Evolutionary conservation across 2,888 invertebrate species (phyloP), one percentile per base, ranked within the genome.

Genomic region (Scaptodrosophila latifasciaeformis): DNA sequence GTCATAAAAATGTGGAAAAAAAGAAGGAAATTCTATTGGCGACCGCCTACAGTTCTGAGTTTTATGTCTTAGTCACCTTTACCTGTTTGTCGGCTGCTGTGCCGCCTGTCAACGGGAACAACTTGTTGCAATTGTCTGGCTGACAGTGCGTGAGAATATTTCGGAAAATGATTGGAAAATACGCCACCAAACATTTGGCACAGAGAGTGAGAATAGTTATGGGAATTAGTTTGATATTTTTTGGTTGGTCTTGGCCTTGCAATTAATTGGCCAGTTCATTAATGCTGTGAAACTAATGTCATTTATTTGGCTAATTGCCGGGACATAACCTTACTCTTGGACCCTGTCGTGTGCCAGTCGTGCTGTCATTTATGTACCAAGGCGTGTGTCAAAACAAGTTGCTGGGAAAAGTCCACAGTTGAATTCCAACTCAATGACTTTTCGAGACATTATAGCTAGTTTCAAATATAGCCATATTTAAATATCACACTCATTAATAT

Each of bases 291-390:
- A 59, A 57, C 77, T 52, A 72, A 72, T 72, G 75, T 42, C 57
- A 52, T 60, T 72, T 72, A 72, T 80, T 71, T 59, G 78, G 58
- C 78, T 70, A 70, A 72, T 80, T 76, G 76, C 54, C 57, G 44
- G 30, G 15, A 17, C 34, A 13, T 34, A 13, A n/a, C 15, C 6
- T 3, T 4, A 37, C 17, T 37, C 15, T 37, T 6, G 9, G 37
- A 4, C 27, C 31, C 31, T 40, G 71, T 68, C 71, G 71, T 71
- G 71, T 71, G 71, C 79, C 70, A 56, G 65, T 35, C 50, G 27
- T 35, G 54, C 31, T 18, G 21, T 17, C 19, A 44, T 10, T 17
- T 45, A 17, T 13, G 43, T 40, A 48, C 6, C 52, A 18, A 19
- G 63, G 46, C 79, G 71, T 68, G 76, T 62, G 72, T 49, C 24